Evolutionary conservation across 1,140 invertebrate species (phyloP).

Genomic region (Drosophila sp.): DNA sequence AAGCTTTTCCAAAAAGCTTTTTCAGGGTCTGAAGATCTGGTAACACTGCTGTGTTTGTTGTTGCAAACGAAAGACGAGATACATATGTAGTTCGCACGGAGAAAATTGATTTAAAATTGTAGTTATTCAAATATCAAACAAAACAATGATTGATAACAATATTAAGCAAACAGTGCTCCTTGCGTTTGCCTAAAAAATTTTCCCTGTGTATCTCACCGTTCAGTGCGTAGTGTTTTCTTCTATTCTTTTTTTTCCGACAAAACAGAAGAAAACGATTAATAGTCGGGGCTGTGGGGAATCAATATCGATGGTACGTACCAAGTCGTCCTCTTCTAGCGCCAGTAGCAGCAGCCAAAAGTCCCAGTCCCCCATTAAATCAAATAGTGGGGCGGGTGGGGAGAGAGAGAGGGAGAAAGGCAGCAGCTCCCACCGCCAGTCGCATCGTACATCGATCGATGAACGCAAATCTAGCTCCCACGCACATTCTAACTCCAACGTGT

Average conservation of each 20-base stretch:
- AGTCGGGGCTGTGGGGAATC: slow-evolving; percentile 56
- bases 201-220: not conserved
- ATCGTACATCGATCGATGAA: slow-evolving; percentile 73
- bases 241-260: not conserved
- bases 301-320: slow-evolving; percentile 82
- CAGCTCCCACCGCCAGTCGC: slow-evolving; percentile 62
- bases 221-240: no score
- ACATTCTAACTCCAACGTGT: slow-evolving; percentile 44
- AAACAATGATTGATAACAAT: not conserved
- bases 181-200: not conserved
- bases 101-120: not conserved
- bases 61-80: no score
- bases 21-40: no score
- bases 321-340: slow-evolving; percentile 77
- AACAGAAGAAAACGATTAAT: not conserved
- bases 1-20: no score
- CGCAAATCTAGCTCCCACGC: slow-evolving; percentile 37
- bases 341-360: slow-evolving; percentile 79
- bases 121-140: not conserved
- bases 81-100: slow-evolving; percentile 1
- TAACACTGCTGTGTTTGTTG: no score
- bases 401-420: slow-evolving; percentile 22
- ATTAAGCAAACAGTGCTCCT: not conserved
- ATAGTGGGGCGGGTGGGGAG: slow-evolving; percentile 38
- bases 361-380: slow-evolving; percentile 73